Evolutionary conservation across 2,797 vertebrate species (phyloP), one percentile per base, ranked within the genome.

Genomic region (Halcyon badia): DNA sequence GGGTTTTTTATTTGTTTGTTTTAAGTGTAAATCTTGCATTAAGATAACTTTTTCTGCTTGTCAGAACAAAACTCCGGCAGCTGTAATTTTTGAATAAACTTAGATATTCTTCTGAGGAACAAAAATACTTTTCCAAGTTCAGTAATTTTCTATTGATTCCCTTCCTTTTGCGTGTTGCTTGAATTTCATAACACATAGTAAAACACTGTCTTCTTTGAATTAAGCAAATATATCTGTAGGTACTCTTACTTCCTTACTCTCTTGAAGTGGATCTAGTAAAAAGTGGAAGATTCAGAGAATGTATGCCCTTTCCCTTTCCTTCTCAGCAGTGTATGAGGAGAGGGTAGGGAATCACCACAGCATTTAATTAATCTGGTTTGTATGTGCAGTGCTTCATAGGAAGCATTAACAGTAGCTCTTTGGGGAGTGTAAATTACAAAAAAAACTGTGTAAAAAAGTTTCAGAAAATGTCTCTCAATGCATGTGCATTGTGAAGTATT

Each of bases 121-220:
- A 75, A 28, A 54, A 72, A 49, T 44, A 41, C 3, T 80, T 90
- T 75, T 77, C 9, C 35, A 8, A 28, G 25, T 60, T 51, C 64
- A 83, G 1, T 75, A n/a, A 48, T 68, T 86, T 93, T 71, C 30
- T 68, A 0, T 60, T 41, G 19, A 66, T 89, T 64, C 19, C 26
- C 81, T 91, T 83, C 18, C 17, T 51, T 87, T 87, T 73, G 46
- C 18, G 92, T 76, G 41, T 72, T 66, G 10, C 33, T 87, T 82
- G 49, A 48, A 77, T 85, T 75, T 70, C 10, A 37, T 76, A 8
- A 24, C 26, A 20, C 22, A 21, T 15, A 83, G 15, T 60, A 46
- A 68, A 78, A 51, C 26, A 10, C 18, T 42, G 28, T 18, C 16
- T 72, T 73, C 14, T 73, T 52, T 90, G 30, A 69, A 75, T 81